Evolutionary conservation across 2,888 invertebrate species (phyloP).

Genomic region (Gisinianus flammeolus): DNA sequence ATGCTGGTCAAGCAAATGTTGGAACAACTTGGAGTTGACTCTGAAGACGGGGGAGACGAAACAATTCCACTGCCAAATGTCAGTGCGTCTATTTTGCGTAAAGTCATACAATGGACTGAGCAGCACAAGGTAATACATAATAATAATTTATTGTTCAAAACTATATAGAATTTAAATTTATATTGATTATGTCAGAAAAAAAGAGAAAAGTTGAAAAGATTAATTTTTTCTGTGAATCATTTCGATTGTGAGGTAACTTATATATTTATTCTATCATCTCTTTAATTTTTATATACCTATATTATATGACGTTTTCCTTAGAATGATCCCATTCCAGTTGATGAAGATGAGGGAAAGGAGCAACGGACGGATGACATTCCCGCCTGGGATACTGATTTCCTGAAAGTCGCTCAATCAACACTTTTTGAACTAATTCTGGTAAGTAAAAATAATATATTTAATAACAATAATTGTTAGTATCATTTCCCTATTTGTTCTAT

Average conservation of each 20-base stretch:
- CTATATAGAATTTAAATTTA: no score
- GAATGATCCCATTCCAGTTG: slow-evolving; percentile 93
- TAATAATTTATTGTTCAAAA: no score
- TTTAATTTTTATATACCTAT: slow-evolving; percentile 3
- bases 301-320: slow-evolving; percentile 29
- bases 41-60: slow-evolving; percentile 93
- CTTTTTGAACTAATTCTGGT: slow-evolving; percentile 92
- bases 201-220: no score
- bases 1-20: slow-evolving; percentile 98
- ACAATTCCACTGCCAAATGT: slow-evolving; percentile 95
- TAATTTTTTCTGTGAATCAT: no score
- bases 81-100: slow-evolving; percentile 93
- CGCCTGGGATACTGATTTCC: slow-evolving; percentile 98
- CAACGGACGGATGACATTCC: slow-evolving; percentile 99
- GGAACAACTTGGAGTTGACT: slow-evolving; percentile 78
- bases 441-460: no score
- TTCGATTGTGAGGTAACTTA: no score
- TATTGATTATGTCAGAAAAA: no score
- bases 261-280: no score
- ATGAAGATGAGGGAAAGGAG: slow-evolving; percentile 96
- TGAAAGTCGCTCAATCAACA: slow-evolving; percentile 98
- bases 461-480: no score
- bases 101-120: slow-evolving; percentile 90
- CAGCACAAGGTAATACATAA: slow-evolving; percentile 82
- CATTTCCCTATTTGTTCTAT: no score